These are phyloP conservation scores for Leptopilina boulardi DNA, from an alignment of 1,140 invertebrate species.

Conservation along the genomic window DNA sequence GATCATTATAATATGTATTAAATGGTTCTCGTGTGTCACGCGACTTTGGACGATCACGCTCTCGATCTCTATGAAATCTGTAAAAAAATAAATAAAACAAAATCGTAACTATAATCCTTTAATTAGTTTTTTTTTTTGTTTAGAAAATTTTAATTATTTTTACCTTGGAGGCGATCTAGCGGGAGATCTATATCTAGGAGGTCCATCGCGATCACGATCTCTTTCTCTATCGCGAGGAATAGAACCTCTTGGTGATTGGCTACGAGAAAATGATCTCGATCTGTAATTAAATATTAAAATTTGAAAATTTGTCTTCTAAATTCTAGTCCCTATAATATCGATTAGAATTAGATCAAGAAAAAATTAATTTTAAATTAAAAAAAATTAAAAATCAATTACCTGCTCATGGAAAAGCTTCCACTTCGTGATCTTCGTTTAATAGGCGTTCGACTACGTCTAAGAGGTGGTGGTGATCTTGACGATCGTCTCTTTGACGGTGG, in stretches of 20 bases:
- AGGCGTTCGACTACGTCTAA: slow-evolving; percentile 73
- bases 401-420: slow-evolving; percentile 76
- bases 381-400: slow-evolving; percentile 63
- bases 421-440: slow-evolving; percentile 71
- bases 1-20: slow-evolving; percentile 69
- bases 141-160: background rate
- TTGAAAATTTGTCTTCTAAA: background rate
- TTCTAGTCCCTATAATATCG: too few relatives aligned
- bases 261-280: slow-evolving; percentile 73
- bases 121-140: background rate
- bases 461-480: slow-evolving; percentile 67
- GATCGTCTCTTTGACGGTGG: slow-evolving; percentile 67
- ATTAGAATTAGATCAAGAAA: too few relatives aligned
- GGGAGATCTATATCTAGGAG: slow-evolving; percentile 75
- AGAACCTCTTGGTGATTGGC: slow-evolving; percentile 71
- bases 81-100: slow-evolving; percentile 46
- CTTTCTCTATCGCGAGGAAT: slow-evolving; percentile 67
- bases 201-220: slow-evolving; percentile 61
- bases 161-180: slow-evolving; percentile 76
- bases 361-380: slow-evolving; percentile 4
- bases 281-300: slow-evolving; percentile 53
- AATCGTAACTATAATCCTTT: slow-evolving; percentile 1
- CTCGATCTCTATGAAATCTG: slow-evolving; percentile 71
- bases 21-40: slow-evolving; percentile 67
- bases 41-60: slow-evolving; percentile 68